phyloP scores from a whole-genome alignment of 1,140 invertebrate species.

The Adelges cooleyi region DNA sequence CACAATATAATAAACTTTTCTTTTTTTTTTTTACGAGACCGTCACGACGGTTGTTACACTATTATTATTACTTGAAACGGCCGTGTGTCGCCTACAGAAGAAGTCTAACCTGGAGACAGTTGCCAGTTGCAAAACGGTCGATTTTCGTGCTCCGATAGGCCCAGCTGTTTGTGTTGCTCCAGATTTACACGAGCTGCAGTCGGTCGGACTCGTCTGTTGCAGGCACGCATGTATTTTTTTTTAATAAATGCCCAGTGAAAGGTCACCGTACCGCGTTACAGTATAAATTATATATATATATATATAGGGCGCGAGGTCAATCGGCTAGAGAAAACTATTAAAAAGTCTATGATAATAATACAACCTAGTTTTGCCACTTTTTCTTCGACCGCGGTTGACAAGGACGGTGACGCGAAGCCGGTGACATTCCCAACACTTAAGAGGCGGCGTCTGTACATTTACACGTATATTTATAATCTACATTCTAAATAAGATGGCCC shows the following conservation, averaged over 20 bases:
- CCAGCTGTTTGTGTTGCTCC: neutral
- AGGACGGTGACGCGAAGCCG: no score
- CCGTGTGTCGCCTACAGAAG: no score
- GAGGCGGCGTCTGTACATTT: no score
- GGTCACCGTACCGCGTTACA: neutral
- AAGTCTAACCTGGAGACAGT: no score
- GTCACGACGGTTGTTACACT: constrained; percentile 10
- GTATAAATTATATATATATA: no score
- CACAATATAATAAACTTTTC: neutral
- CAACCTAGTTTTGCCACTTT: neutral
- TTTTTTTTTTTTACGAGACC: neutral
- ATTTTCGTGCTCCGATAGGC: constrained; percentile 18
- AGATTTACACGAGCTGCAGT: neutral
- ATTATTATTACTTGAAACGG: neutral
- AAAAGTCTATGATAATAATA: neutral
- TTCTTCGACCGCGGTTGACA: no score
- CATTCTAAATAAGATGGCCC: no score
- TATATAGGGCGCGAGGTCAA: constrained; percentile 3
- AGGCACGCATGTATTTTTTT: no score
- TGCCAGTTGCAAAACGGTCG: constrained; percentile 11
- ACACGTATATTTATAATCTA: no score
- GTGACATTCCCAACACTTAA: no score
- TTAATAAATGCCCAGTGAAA: constrained; percentile 22
- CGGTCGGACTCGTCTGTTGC: neutral
- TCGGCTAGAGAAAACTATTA: neutral